Evolutionary conservation across 2,888 invertebrate genomes (phyloP), one percentile per base, ranked within the genome.

Genomic region (Phortica okadai): DNA sequence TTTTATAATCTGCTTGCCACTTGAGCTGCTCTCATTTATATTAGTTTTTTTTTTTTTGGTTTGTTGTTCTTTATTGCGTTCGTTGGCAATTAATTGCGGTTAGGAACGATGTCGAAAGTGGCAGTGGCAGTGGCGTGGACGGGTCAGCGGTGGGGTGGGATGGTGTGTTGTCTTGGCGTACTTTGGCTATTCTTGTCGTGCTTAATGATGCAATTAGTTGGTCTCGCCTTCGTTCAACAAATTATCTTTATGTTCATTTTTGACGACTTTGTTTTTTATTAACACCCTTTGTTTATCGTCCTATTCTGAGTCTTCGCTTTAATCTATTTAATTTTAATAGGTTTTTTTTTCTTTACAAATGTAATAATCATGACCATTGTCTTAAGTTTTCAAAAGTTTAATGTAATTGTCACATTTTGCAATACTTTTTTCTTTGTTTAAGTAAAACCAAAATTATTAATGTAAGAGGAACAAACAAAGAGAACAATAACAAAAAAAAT

Each of bases 131-230:
- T 21, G 14, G 56, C 54, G 54, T 33, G 54, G 33, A 1, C 6
- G n/a, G 8, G 21, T 1, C 11, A 33, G 25, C 3, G 33, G 33
- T 25, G 54, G n/a, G 25, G 14, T 11, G 8, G 1, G 6, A 21
- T 6, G 11, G 8, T n/a, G 41, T 72, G 6, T 14, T 54, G 54
- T 33, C 33, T 56, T 33, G 16, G 25, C 41, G 8, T 6, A 41
- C 4, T n/a, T 41, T 66, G 11, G 11, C 3, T 41, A 42, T 66
- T 42, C n/a, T 42, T 41, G 14, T 14, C 10, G 54, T 56, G 21
- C 33, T 56, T 72, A 72, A 72, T 72, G 56, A 72, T 45, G 70
- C n/a, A 72, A 72, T 72, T 72, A 72, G 33, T 72, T 72, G 44
- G 59, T 10, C 59, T 7, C 16, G 59, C 21, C 59, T 50, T 50